Evolutionary conservation across 2,888 invertebrate species (phyloP), one percentile per base, ranked within the genome.

Genomic region (Strigamia maritima): DNA sequence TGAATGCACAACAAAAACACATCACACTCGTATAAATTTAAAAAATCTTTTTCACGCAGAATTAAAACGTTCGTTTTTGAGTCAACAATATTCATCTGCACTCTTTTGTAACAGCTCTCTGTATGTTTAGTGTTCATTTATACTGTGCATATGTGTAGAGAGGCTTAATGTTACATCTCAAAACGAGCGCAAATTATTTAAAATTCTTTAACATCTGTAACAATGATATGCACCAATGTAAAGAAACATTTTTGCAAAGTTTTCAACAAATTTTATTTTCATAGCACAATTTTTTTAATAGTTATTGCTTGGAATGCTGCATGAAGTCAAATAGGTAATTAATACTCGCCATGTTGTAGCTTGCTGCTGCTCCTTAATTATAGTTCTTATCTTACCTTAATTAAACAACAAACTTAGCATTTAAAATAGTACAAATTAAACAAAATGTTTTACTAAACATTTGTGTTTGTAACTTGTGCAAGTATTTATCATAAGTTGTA

Each of bases 381-480:
- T 54, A 54, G 54, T 54, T 54, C 54, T 54, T 54, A 54, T 54
- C 54, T 54, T 54, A 54, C 19, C 54, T 54, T 54, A 54, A 54
- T 54, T 54, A 54, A 54, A 54, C 54, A 54, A 54, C 54, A 54
- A 54, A 54, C 54, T n/a, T 54, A 16, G 19, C 54, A 19, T 54
- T 54, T 54, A 19, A 19, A 54, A 54, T 54, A 19, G 19, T 54
- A 54, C 54, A 19, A 54, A 54, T 54, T 54, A 54, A 54, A 8
- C 19, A 54, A 54, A 54, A 54, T 54, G 54, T 54, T 54, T 54
- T 19, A 54, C 7, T 54, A 54, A 54, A 54, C 54, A 54, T 19
- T 19, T n/a, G n/a, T 54, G 44, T 35, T 35, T 35, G 35, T 35
- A 35, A 10, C 35, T 35, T 35, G 35, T 6, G 35, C 10, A 35